Conservation (phyloP, 2,888 invertebrate genomes). For the Agapostemon virescens region DNA sequence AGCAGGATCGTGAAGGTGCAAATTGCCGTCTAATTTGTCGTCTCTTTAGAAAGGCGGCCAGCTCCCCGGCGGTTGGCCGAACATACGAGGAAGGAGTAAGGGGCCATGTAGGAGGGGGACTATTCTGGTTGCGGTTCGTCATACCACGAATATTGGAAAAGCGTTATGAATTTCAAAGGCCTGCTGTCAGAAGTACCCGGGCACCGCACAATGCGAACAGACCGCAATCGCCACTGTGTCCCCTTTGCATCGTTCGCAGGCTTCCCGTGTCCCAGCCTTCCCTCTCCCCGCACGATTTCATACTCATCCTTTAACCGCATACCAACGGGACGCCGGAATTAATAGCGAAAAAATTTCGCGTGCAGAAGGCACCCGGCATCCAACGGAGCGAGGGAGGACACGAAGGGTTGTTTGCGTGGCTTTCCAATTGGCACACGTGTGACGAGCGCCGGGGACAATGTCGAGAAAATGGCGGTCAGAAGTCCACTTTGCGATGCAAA, state of each 20-base stretch:
- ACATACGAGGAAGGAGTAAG: background rate
- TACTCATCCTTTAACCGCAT: conserved; percentile 38
- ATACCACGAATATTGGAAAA: conserved; percentile 58
- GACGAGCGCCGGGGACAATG: conserved; percentile 10
- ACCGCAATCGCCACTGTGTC: conserved; percentile 48
- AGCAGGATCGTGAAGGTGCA: conserved; percentile 46
- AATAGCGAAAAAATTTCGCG: conserved; percentile 48
- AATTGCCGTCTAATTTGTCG: conserved; percentile 61
- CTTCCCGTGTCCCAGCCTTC: background rate
- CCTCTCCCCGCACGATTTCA: conserved; percentile 9
- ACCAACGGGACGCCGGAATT: conserved; percentile 40
- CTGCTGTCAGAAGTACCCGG: conserved; percentile 39
- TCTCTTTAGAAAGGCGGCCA: conserved; percentile 34
- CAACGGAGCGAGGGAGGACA: background rate
- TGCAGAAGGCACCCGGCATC: background rate
- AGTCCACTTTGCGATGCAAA: conserved; percentile 14
- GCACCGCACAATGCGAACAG: conserved; percentile 41
- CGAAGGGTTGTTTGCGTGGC: background rate
- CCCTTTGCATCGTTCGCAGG: background rate
- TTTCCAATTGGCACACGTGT: conserved; percentile 34
- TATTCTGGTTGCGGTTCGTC: conserved; percentile 40
- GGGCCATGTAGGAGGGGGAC: background rate
- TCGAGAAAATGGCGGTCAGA: conserved; percentile 12
- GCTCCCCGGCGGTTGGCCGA: background rate
- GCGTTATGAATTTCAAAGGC: conserved; percentile 60